These are phyloP conservation scores for Euphysa ruthae DNA, from an alignment of 30 jellyfish, hydroid and myxozoan genomes.

Conservation along the genomic window DNA sequence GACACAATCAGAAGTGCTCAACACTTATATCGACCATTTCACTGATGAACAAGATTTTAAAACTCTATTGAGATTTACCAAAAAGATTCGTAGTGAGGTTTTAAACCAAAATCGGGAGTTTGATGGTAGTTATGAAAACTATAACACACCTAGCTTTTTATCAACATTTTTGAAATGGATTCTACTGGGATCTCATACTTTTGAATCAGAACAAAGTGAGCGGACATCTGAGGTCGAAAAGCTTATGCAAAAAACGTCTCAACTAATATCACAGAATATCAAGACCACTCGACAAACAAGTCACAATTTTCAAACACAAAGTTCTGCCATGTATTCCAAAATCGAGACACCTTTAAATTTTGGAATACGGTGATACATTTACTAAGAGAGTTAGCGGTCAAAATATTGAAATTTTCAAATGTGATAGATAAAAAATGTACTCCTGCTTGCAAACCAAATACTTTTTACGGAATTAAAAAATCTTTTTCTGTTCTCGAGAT, in stretches of 20 bases:
- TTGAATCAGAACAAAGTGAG: neutral
- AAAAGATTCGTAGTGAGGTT: neutral
- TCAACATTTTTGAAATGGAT: constrained; percentile 2
- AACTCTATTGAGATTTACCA: neutral
- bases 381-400: no score
- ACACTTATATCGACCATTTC: no score
- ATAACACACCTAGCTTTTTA: neutral
- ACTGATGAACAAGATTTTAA: neutral
- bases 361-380: neutral
- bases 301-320: neutral
- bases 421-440: no score
- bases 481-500: no score
- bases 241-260: neutral
- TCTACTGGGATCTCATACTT: neutral
- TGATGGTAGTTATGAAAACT: neutral
- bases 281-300: neutral
- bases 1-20: no score
- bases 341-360: neutral
- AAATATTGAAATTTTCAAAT: no score
- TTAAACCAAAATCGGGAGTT: neutral
- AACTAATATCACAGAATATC: neutral
- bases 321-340: no score
- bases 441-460: no score
- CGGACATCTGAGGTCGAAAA: neutral
- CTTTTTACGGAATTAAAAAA: no score